Evolutionary conservation across 2,888 invertebrate genomes (phyloP).

Genomic region (Blera fallax): DNA sequence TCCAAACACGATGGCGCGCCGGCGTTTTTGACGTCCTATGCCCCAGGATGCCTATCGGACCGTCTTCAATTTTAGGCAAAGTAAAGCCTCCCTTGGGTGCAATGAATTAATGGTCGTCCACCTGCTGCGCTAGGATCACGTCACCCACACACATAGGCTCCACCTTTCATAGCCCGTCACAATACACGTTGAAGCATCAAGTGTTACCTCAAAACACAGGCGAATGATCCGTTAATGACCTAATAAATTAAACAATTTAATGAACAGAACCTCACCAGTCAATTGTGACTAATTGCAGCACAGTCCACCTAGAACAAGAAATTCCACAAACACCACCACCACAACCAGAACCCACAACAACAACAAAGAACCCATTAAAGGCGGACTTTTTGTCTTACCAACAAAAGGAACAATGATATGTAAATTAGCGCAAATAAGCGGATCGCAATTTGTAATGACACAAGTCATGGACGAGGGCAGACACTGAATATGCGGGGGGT

Average conservation of each 20-base stretch:
- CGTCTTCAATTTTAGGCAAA: too few species aligned
- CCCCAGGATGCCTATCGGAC: too few species aligned
- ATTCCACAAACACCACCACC: slow-evolving; percentile 13
- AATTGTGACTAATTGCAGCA: slow-evolving; percentile 70
- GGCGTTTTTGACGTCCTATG: too few species aligned
- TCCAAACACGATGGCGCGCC: too few species aligned
- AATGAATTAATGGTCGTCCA: too few species aligned
- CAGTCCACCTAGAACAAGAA: slow-evolving; percentile 49
- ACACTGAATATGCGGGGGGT: not conserved
- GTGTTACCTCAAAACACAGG: slow-evolving; percentile 31
- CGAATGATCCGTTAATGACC: slow-evolving; percentile 64
- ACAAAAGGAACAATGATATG: slow-evolving; percentile 60
- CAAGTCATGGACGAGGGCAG: slow-evolving; percentile 20
- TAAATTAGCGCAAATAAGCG: slow-evolving; percentile 72
- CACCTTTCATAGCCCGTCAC: too few species aligned
- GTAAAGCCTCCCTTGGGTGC: too few species aligned
- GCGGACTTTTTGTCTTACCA: slow-evolving; percentile 17
- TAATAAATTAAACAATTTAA: slow-evolving; percentile 67
- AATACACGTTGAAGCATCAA: not conserved
- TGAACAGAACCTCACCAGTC: slow-evolving; percentile 65
- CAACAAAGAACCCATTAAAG: slow-evolving; percentile 39
- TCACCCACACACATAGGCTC: too few species aligned
- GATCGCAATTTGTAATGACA: slow-evolving; percentile 70
- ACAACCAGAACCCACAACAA: slow-evolving; percentile 14
- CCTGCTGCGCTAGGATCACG: too few species aligned